Conservation (phyloP, 2,888 invertebrate genomes). For the Macropis europaea region DNA sequence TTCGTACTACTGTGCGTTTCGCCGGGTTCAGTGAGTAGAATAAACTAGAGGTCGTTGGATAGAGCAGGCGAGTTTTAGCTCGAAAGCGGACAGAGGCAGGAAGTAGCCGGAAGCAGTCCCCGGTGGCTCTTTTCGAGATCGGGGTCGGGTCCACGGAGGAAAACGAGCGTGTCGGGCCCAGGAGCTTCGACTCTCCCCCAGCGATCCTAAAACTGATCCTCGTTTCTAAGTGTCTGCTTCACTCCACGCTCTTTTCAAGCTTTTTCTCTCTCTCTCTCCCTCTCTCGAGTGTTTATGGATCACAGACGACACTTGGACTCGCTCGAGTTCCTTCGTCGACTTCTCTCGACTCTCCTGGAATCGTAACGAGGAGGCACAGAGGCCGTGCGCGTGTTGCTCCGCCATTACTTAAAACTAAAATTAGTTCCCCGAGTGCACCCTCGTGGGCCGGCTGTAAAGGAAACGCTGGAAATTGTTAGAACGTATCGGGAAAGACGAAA, state of each 20-base stretch:
- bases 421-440: constrained; percentile 31
- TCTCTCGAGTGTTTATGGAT: constrained; percentile 50
- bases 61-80: neutral
- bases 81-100: constrained; percentile 17
- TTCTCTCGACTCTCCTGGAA: constrained; percentile 36
- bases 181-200: constrained; percentile 38
- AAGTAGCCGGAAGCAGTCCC: constrained; percentile 59
- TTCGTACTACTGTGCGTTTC: neutral
- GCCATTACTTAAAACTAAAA: constrained; percentile 47
- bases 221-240: neutral
- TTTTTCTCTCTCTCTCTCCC: neutral
- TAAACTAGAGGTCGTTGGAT: constrained; percentile 11
- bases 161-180: constrained; percentile 57
- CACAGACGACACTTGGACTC: constrained; percentile 55
- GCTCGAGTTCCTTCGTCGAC: constrained; percentile 46
- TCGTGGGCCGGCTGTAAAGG: neutral
- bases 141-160: constrained; percentile 51
- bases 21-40: neutral
- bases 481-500: neutral
- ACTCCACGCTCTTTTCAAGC: constrained; percentile 4
- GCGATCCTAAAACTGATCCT: constrained; percentile 42
- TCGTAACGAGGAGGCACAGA: constrained; percentile 46
- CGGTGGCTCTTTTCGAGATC: constrained; percentile 61
- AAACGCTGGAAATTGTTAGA: neutral
- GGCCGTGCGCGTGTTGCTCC: constrained; percentile 31